A percentile compares a stretch with the other conserved stretches of the same genome.
These are phyloP conservation scores for Sminthopsis crassicaudata DNA, from an alignment of 2,113 vertebrate species.

Conservation along the genomic window DNA sequence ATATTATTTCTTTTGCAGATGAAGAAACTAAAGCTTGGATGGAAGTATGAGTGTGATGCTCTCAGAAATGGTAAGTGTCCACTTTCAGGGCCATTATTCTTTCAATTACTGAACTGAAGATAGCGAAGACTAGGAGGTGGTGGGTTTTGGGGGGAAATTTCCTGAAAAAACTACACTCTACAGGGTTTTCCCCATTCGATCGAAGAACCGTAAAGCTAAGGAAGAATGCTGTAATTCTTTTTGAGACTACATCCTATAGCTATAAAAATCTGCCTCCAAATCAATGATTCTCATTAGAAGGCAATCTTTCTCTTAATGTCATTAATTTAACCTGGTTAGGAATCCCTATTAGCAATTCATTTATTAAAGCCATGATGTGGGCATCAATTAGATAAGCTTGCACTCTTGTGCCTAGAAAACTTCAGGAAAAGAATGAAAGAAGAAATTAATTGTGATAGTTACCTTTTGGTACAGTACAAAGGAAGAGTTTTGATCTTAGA, in stretches of 20 bases:
- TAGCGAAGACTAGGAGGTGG: not conserved
- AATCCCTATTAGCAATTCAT: constrained; percentile 79
- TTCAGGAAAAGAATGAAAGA: not conserved
- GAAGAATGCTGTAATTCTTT: constrained; percentile 60
- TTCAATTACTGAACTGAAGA: constrained; percentile 19
- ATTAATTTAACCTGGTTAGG: constrained; percentile 79
- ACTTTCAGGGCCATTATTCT: not conserved
- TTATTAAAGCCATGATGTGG: constrained; percentile 75
- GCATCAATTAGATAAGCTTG: constrained; percentile 77
- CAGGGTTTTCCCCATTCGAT: constrained; percentile 32
- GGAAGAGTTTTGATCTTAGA: not conserved
- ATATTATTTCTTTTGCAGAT: not conserved
- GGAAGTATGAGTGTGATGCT: not conserved
- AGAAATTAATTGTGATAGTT: not conserved
- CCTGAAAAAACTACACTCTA: constrained; percentile 31
- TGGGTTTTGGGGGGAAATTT: not conserved
- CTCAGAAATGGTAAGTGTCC: not conserved
- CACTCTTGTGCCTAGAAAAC: constrained; percentile 37
- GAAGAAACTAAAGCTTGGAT: not conserved
- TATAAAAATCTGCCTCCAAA: constrained; percentile 75
- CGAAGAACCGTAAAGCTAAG: constrained; percentile 57
- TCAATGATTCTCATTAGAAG: constrained; percentile 79
- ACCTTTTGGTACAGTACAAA: not conserved
- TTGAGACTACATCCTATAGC: constrained; percentile 52
- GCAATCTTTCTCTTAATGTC: constrained; percentile 74